These are phyloP conservation scores for Uromys caudimaculatus DNA, from an alignment of 2,797 vertebrate species.

Conservation along the genomic window DNA sequence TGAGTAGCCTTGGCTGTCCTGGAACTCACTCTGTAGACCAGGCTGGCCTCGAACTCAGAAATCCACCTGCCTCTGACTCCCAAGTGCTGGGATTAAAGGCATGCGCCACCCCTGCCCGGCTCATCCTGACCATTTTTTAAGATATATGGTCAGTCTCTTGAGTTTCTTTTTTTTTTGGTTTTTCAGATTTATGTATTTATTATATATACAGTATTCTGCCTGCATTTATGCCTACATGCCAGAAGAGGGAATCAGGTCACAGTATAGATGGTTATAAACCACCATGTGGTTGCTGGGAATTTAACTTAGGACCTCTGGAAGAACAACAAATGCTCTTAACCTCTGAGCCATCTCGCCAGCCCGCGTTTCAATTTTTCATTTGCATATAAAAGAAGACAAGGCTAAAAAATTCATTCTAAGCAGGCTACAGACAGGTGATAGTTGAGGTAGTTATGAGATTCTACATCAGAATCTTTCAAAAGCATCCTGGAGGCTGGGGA, in stretches of 20 bases:
- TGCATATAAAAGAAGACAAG: background rate
- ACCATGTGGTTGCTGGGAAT: background rate
- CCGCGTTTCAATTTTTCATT: no score
- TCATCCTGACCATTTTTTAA: background rate
- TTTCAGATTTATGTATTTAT: no score
- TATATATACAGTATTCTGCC: background rate
- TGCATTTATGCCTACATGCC: background rate
- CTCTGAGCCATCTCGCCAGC: background rate
- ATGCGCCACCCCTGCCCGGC: no score
- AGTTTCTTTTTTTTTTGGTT: no score
- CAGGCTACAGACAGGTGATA: background rate
- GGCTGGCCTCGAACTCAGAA: no score
- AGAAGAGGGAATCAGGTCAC: background rate
- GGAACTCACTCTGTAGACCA: no score
- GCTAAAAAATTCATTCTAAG: background rate
- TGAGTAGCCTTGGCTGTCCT: no score
- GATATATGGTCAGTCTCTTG: background rate
- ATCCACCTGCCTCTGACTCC: no score
- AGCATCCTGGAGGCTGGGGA: background rate
- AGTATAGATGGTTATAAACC: background rate
- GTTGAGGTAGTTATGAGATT: background rate
- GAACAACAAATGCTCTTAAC: background rate
- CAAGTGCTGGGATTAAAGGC: no score
- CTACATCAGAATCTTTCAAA: constrained; percentile 40
- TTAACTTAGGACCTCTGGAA: background rate